phyloP scores from a whole-genome alignment of 2,113 vertebrate genomes.

The Corythornis cristatus region DNA sequence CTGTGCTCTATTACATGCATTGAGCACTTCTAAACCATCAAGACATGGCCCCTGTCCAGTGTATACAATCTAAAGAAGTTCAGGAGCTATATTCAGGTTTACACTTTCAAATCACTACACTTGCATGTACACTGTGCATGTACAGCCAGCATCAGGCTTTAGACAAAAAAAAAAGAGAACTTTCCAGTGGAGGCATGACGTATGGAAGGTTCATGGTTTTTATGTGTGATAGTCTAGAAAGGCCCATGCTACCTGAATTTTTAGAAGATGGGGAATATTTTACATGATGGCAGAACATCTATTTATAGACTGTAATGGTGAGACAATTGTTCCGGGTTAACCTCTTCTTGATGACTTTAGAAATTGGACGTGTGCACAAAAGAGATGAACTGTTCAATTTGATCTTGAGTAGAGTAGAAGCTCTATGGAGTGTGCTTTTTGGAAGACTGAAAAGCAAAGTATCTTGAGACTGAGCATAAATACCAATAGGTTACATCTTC shows the following conservation, averaged over 20 bases:
- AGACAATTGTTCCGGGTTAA: background rate
- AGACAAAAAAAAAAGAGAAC: background rate
- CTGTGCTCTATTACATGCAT: background rate
- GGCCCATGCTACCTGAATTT: rapidly evolving
- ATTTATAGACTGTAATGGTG: background rate
- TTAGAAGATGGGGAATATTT: background rate
- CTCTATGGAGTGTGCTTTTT: background rate
- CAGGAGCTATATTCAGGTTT: background rate
- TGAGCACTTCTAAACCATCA: background rate
- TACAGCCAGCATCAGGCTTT: background rate
- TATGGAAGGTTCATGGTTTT: background rate
- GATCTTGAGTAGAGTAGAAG: background rate
- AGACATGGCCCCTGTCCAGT: background rate
- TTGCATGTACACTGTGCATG: background rate
- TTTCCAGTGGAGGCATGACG: background rate
- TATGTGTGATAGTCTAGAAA: background rate
- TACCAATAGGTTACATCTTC: background rate
- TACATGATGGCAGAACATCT: background rate
- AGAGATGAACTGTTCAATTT: background rate
- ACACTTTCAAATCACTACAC: background rate
- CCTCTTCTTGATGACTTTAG: background rate
- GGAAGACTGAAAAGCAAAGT: background rate
- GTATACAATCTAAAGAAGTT: background rate
- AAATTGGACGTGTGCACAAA: background rate
- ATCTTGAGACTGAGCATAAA: background rate